Base-by-base conservation (phyloP, 2,113 vertebrate species). In the Gadus macrocephalus region DNA sequence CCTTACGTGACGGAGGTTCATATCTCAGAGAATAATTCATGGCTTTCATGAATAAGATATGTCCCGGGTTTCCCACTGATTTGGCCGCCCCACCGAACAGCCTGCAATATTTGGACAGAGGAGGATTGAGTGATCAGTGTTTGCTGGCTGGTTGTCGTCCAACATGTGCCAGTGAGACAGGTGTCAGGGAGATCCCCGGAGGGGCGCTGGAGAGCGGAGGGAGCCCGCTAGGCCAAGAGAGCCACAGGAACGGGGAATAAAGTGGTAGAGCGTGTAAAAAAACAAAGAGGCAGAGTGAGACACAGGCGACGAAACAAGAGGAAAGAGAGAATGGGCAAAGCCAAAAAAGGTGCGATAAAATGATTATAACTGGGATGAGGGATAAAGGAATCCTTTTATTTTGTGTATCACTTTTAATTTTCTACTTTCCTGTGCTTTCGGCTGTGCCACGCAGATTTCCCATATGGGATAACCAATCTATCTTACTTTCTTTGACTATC, bases 11-110 rank as follows among this genome's bases (percentile, higher is more conserved):
- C 92, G 90, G 86, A 72, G 82, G 86, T 89, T 92, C 86, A 93
- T 92, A 91, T 92, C 81, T 87, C 85, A 78, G 81, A 91, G 89
- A 91, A 92, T 91, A 89, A 91, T 92, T 93, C 82, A 92, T 90
- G 84, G 84, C 55, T 2, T 35, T 38, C 74, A 90, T 93, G 85
- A 92, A 92, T 92, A 91, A 92, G 89, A 87, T 78, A 91, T 91
- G 86, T 66, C 20, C 85, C 82, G 72, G 83, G 85, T 84, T 87
- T 91, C 87, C 85, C 89, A 89, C 83, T 82, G 86, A 89, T 89
- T 89, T 74, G 55, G 74, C 64, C 85, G 83, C 88, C 87, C 91
- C 89, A 88, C 86, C 87, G 80, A 91, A 90, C 86, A 87, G 80
- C 87, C 74, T 79, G 88, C 87, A 91, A 91, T 91, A 90, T 92